A percentile compares a stretch with the other conserved stretches of the same genome.
These are phyloP conservation scores for Chrysoperla carnea DNA, from an alignment of 1,140 invertebrate genomes.

Conservation along the genomic window DNA sequence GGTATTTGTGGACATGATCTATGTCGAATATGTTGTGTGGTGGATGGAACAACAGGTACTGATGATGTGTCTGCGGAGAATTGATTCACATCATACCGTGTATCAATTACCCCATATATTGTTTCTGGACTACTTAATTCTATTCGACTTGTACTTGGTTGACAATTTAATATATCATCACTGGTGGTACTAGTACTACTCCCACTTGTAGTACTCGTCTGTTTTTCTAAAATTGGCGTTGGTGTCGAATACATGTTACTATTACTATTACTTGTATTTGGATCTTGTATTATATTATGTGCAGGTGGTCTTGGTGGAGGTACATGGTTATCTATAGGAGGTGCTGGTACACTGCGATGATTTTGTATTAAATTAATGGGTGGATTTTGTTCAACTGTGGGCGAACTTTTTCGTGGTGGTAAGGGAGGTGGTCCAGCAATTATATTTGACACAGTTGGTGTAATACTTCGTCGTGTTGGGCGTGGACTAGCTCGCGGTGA, in stretches of 20 bases:
- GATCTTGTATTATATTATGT: not conserved
- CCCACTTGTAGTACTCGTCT: not conserved
- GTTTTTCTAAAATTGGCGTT: too few relatives aligned
- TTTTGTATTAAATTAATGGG: not conserved
- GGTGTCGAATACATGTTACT: not conserved
- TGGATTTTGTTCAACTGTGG: constrained; percentile 14
- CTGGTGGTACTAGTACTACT: not conserved
- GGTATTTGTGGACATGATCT: constrained; percentile 13
- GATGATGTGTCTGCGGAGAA: not conserved
- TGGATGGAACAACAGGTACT: not conserved
- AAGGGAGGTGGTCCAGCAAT: constrained; percentile 14
- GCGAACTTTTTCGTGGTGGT: constrained; percentile 18
- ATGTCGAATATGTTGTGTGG: constrained; percentile 13
- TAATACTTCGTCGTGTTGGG: constrained; percentile 18
- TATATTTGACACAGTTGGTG: constrained; percentile 13
- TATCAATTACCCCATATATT: constrained; percentile 44
- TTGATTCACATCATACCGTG: constrained; percentile 17
- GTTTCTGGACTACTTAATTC: constrained; percentile 38
- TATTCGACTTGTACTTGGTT: constrained; percentile 2
- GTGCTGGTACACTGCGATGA: not conserved
- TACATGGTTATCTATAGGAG: not conserved
- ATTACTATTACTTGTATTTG: not conserved
- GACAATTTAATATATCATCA: not conserved
- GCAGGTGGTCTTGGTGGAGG: not conserved
- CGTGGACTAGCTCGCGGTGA: constrained; percentile 32